Evolutionary conservation across 1,140 invertebrate species (phyloP), one percentile per base, ranked within the genome.

Genomic region (Drosophila burlai): DNA sequence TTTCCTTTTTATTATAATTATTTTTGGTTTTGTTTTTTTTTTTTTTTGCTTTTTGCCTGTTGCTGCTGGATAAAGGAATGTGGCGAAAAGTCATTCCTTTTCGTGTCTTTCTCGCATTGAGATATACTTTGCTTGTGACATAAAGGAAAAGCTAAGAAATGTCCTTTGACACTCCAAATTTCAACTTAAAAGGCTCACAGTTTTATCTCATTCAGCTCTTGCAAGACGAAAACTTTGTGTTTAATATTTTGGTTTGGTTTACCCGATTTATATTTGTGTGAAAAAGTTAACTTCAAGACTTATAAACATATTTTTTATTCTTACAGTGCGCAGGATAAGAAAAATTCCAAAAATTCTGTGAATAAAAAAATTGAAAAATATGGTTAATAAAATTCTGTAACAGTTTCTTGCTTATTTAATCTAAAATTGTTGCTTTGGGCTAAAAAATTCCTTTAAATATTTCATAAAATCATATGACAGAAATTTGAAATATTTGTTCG

Each of bases 61-160:
- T 68, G 61, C 62, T 67, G 47, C 67, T 68, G 67, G 67, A 68
- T 7, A 38, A 57, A 46, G 67, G 40, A 71, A 71, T 71, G 49
- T 26, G 21, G 7, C 29, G 18, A 26, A 63, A 31, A 64, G 36
- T 16, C 11, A 43, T 24, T 59, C 26, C 29, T 7, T 34, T 6
- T 36, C 18, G 13, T 36, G n/a, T 34, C 36, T 13, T 18, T 34
- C 5, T 67, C 21, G 24, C 63, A 68, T 66, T 69, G 62, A 67
- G 62, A 67, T 26, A 69, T 45, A 38, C 45, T 43, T 71, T 54
- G n/a, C 64, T 46, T 46, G 38, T 15, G 61, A 49, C 49, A 55
- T 24, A 4, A 15, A 40, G 10, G 47, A 6, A 16, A 36, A 21
- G 38, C 40, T 8, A 36, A 29, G 58, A 66, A 66, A 18, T 65